Conservation (phyloP, 1,140 invertebrate species). For the Brachionus angularis region DNA sequence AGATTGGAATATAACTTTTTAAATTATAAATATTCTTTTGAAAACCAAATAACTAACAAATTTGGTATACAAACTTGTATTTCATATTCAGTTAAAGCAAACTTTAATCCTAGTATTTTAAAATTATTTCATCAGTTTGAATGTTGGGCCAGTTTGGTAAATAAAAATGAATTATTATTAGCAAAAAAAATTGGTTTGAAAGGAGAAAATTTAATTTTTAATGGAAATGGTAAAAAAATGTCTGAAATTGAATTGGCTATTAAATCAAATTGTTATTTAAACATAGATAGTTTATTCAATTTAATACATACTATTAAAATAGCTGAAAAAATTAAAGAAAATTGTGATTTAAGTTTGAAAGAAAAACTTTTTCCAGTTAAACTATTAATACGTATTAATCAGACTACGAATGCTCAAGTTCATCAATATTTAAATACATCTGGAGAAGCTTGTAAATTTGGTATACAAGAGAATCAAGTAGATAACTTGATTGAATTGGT, state of each 20-base stretch:
- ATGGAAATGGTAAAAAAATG: conserved; percentile 57
- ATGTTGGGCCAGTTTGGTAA: conserved; percentile 52
- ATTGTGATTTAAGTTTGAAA: conserved; percentile 48
- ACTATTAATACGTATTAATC: conserved; percentile 5
- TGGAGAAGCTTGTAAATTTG: conserved; percentile 51
- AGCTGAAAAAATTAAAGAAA: conserved; percentile 45
- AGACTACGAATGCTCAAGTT: conserved; percentile 43
- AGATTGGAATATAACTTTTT: neutral
- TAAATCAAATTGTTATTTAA: conserved; percentile 51
- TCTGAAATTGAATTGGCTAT: conserved; percentile 57
- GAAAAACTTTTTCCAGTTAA: conserved; percentile 46
- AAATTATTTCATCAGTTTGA: conserved; percentile 49
- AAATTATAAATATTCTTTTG: conserved; percentile 5
- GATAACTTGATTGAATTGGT: conserved; percentile 45
- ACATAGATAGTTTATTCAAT: conserved; percentile 58
- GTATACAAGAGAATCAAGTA: conserved; percentile 47
- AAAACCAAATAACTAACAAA: neutral
- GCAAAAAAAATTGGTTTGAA: conserved; percentile 52
- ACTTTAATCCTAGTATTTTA: conserved; percentile 52
- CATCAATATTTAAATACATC: conserved; percentile 51
- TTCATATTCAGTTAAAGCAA: conserved; percentile 47
- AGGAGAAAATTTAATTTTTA: conserved; percentile 48
- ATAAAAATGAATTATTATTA: conserved; percentile 54
- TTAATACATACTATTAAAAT: conserved; percentile 50
- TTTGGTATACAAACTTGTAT: neutral